Percentiles rank a stretch among this genome's conserved stretches.
Evolutionary conservation across 2,888 invertebrate species (phyloP).

Genomic region (Melinaea marsaeus): DNA sequence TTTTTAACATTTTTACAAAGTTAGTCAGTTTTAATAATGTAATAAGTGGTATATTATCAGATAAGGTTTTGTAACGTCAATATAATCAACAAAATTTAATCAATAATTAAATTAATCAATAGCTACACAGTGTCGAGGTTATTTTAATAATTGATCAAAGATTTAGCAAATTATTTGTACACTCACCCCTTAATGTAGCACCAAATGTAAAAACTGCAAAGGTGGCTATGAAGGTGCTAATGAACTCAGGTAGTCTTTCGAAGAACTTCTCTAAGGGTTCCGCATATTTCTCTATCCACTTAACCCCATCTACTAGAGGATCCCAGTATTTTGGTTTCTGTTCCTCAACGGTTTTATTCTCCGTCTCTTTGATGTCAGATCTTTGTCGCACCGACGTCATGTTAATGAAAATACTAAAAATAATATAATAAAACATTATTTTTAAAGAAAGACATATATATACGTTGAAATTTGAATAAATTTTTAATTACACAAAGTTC

Average conservation of each 20-base stretch:
- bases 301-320: slow-evolving; percentile 76
- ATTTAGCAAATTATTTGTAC: slow-evolving; percentile 1
- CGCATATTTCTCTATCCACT: slow-evolving; percentile 79
- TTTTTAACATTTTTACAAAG: too few species aligned
- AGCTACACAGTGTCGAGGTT: too few species aligned
- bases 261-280: slow-evolving; percentile 75
- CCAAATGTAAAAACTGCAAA: slow-evolving; percentile 80
- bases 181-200: slow-evolving; percentile 79
- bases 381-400: slow-evolving; percentile 39
- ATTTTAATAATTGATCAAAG: too few species aligned
- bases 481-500: too few species aligned
- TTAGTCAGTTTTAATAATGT: too few species aligned
- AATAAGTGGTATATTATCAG: too few species aligned
- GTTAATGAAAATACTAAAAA: slow-evolving; percentile 11
- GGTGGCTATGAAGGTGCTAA: slow-evolving; percentile 76
- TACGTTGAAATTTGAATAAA: too few species aligned
- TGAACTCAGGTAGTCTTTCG: slow-evolving; percentile 72
- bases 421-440: too few species aligned
- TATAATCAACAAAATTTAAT: too few species aligned
- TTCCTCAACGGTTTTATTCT: slow-evolving; percentile 22
- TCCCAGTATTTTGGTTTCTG: slow-evolving; percentile 60
- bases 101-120: too few species aligned
- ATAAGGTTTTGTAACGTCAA: slow-evolving; percentile 7
- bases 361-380: slow-evolving; percentile 14
- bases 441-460: too few species aligned